A percentile compares a stretch with the other conserved stretches of the same genome.
These are phyloP conservation scores for Streblospio benedicti DNA, from an alignment of 1,140 invertebrate genomes.

Conservation along the genomic window DNA sequence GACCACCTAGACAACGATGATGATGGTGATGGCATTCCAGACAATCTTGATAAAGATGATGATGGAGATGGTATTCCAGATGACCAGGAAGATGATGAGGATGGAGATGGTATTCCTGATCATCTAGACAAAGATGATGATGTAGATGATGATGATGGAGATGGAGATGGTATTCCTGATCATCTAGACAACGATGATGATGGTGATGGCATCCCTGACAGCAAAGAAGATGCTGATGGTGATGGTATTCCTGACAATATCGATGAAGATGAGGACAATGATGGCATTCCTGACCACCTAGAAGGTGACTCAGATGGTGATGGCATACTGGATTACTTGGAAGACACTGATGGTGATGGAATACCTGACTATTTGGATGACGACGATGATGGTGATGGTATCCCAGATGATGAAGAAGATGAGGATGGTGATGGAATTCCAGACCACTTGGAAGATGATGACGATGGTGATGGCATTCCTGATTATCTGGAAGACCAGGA, in stretches of 20 bases:
- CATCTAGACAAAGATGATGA: slow-evolving; percentile 27
- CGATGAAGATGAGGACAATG: slow-evolving; percentile 29
- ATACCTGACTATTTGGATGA: slow-evolving; percentile 19
- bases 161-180: slow-evolving; percentile 29
- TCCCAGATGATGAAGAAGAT: slow-evolving; percentile 31
- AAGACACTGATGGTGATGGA: slow-evolving; percentile 34
- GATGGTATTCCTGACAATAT: slow-evolving; percentile 33
- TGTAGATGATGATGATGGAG: slow-evolving; percentile 27
- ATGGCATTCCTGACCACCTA: slow-evolving; percentile 38
- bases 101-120: slow-evolving; percentile 29
- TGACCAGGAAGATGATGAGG: slow-evolving; percentile 26
- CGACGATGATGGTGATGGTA: slow-evolving; percentile 24
- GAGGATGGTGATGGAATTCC: slow-evolving; percentile 32
- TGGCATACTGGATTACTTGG: slow-evolving; percentile 23
- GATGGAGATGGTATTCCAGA: slow-evolving; percentile 34
- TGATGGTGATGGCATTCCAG: slow-evolving; percentile 34
- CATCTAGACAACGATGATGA: slow-evolving; percentile 28
- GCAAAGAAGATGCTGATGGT: slow-evolving; percentile 32
- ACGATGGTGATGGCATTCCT: slow-evolving; percentile 37
- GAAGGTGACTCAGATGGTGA: slow-evolving; percentile 32
- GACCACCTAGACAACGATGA: slow-evolving; percentile 25
- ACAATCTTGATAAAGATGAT: slow-evolving; percentile 31
- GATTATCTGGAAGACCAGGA: slow-evolving; percentile 18
- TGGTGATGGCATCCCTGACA: slow-evolving; percentile 29
- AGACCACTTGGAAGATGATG: slow-evolving; percentile 34